These are phyloP conservation scores for Battus philenor DNA, from an alignment of 1,140 invertebrate genomes.

Conservation along the genomic window DNA sequence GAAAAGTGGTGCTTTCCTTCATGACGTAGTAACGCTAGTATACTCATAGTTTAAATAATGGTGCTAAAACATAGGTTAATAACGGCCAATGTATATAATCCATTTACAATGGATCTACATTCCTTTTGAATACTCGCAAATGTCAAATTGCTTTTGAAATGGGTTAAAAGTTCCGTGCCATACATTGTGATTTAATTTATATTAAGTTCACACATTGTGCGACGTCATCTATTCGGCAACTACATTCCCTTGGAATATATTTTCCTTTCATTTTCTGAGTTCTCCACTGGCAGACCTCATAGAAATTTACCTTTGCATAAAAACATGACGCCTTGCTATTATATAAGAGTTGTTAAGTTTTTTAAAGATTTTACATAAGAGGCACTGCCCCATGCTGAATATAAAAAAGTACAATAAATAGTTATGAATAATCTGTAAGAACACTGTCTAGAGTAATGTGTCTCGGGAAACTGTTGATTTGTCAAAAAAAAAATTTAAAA, in stretches of 20 bases:
- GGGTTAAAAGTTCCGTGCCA: too few species aligned
- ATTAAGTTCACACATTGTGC: too few species aligned
- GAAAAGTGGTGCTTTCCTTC: conserved; percentile 1
- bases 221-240: too few species aligned
- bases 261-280: conserved; percentile 3
- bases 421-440: conserved; percentile 58
- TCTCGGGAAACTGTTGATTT: conserved; percentile 56
- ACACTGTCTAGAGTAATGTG: conserved; percentile 58
- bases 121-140: too few species aligned
- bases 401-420: conserved; percentile 66
- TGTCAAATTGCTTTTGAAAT: too few species aligned
- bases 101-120: too few species aligned
- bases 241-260: too few species aligned
- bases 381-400: conserved; percentile 49
- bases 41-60: neutral
- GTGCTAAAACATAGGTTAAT: conserved; percentile 10
- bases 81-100: too few species aligned
- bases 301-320: conserved; percentile 29
- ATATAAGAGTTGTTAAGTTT: conserved; percentile 55
- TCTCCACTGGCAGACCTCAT: conserved; percentile 22
- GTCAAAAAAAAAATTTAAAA: conserved; percentile 42
- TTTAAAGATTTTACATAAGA: conserved; percentile 62
- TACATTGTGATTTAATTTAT: too few species aligned
- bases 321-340: conserved; percentile 46
- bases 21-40: conserved; percentile 9